phyloP scores from a whole-genome alignment of 2,113 vertebrate species.

The Aptenodytes patagonicus region DNA sequence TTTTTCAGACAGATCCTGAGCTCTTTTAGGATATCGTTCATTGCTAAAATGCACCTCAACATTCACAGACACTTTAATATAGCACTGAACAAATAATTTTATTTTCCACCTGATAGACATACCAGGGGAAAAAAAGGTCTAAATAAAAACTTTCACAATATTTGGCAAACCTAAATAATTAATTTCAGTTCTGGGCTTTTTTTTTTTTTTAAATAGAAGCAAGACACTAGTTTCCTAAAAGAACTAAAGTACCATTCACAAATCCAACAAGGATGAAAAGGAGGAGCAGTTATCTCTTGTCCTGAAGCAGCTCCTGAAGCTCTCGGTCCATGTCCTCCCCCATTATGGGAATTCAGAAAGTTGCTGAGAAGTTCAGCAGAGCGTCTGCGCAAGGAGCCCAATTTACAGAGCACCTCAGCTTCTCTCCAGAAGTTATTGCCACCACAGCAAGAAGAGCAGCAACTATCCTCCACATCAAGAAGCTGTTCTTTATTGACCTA shows the following conservation, averaged over 20 bases:
- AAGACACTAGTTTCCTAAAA: neutral
- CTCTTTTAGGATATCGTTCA: neutral
- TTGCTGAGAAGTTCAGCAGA: neutral
- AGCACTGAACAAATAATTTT: neutral
- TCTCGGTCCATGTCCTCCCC: neutral
- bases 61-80: neutral
- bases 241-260: neutral
- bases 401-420: neutral
- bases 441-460: neutral
- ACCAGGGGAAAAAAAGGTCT: neutral
- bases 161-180: conserved; percentile 50
- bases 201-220: neutral
- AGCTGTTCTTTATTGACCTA: neutral
- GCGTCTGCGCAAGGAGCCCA: neutral
- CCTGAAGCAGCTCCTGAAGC: neutral
- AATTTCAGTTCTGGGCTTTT: neutral
- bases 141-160: conserved; percentile 24
- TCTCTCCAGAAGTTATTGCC: neutral
- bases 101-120: neutral
- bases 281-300: neutral
- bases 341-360: neutral
- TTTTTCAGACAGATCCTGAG: neutral
- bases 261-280: neutral
- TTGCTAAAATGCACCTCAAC: neutral
- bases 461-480: neutral